Conservation (phyloP, 1,140 invertebrate genomes). For the Drosophila aff. region DNA sequence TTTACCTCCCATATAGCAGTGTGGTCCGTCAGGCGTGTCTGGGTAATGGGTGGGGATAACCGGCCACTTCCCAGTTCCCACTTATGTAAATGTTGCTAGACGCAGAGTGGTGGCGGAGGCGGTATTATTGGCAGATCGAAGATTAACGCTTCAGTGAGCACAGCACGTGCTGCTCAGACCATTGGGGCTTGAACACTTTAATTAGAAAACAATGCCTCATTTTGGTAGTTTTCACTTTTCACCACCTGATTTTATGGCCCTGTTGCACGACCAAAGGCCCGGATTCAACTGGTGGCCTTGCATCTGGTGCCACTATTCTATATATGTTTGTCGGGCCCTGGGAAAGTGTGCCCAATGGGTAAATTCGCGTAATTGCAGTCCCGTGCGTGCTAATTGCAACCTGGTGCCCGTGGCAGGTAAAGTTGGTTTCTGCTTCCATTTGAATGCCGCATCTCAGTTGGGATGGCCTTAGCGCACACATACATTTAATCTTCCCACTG, state of each 20-base stretch:
- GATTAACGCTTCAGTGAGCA: slow-evolving; percentile 29
- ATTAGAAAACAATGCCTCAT: slow-evolving; percentile 29
- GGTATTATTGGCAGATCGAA: slow-evolving; percentile 14
- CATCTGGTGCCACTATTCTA: slow-evolving; percentile 65
- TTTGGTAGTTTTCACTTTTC: slow-evolving; percentile 60
- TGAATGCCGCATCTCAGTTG: slow-evolving; percentile 5
- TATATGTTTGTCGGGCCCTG: slow-evolving; percentile 44
- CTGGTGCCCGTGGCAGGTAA: slow-evolving; percentile 22
- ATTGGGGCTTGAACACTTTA: slow-evolving; percentile 46
- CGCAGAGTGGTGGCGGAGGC: background rate
- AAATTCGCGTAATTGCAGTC: slow-evolving; percentile 58
- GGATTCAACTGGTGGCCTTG: slow-evolving; percentile 53
- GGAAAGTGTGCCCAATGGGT: slow-evolving; percentile 71
- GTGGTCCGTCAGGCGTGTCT: slow-evolving; percentile 46
- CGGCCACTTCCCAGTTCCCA: slow-evolving; percentile 38
- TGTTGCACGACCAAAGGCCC: slow-evolving; percentile 44
- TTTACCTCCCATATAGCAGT: slow-evolving; percentile 36
- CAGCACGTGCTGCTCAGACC: slow-evolving; percentile 20
- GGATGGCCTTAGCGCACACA: background rate
- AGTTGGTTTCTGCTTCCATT: slow-evolving; percentile 24
- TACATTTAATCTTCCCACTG: slow-evolving; percentile 18
- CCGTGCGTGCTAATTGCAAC: slow-evolving; percentile 69
- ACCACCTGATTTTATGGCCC: slow-evolving; percentile 6
- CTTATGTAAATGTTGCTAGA: slow-evolving; percentile 31
- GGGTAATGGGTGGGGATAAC: slow-evolving; percentile 11